Percentiles rank a stretch among this genome's conserved stretches.
Conservation (phyloP, 2,797 vertebrate genomes). For the Microctenopoma stevenorrisi region DNA sequence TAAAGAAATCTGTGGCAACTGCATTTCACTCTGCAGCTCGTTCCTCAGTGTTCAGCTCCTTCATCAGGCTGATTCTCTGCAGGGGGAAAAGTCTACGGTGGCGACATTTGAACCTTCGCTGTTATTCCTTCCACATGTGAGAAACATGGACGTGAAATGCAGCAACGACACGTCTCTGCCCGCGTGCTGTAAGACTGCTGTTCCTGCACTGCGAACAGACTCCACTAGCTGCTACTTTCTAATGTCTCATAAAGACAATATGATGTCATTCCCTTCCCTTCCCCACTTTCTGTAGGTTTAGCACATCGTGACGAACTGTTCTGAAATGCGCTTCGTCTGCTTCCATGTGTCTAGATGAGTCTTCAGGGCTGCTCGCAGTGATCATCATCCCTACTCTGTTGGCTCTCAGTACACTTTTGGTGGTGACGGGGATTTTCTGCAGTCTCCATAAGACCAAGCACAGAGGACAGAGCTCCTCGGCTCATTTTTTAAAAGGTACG, state of each 20-base stretch:
- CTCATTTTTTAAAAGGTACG: constrained; percentile 32
- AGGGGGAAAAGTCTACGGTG: background rate
- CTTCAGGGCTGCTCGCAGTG: constrained; percentile 61
- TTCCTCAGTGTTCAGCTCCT: background rate
- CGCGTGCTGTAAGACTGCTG: constrained; percentile 55
- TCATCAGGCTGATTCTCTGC: background rate
- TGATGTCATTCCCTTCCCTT: background rate
- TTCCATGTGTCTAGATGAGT: constrained; percentile 57
- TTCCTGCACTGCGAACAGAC: background rate
- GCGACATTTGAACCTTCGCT: background rate
- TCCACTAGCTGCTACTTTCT: background rate
- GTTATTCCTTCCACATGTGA: constrained; percentile 36
- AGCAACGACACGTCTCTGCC: constrained; percentile 61
- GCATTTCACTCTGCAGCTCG: background rate
- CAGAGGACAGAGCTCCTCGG: constrained; percentile 1
- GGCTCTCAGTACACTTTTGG: constrained; percentile 68
- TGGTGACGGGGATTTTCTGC: constrained; percentile 70
- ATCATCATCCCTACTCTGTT: constrained; percentile 75
- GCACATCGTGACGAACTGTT: background rate
- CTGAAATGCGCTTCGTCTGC: background rate
- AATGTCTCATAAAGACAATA: background rate
- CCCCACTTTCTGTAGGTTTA: too few species aligned
- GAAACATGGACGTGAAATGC: constrained; percentile 59
- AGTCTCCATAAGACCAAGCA: constrained; percentile 61
- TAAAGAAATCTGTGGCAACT: background rate